Percentiles rank a stretch among this genome's conserved stretches.
These are phyloP conservation scores for Azemiops feae DNA, from an alignment of 2,113 vertebrate species.

Conservation along the genomic window DNA sequence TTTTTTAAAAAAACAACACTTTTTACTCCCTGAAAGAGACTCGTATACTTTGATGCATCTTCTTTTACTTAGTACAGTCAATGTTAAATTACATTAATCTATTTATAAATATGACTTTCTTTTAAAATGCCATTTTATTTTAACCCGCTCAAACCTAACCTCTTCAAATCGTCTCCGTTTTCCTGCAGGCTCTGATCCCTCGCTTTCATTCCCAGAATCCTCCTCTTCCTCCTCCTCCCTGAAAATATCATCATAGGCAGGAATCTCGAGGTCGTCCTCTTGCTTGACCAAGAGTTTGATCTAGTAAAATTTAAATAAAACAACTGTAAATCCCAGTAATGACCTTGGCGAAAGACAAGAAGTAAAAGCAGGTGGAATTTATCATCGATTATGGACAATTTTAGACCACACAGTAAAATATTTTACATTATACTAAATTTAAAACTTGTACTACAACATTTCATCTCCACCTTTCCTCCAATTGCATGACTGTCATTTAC, in stretches of 20 bases:
- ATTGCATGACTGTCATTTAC: neutral
- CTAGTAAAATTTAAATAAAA: constrained; percentile 63
- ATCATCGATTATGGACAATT: neutral
- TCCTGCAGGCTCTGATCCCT: constrained; percentile 84
- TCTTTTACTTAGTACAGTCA: neutral
- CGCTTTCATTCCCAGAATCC: constrained; percentile 83
- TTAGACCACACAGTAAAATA: neutral
- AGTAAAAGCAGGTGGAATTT: neutral
- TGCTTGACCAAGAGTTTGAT: constrained; percentile 94
- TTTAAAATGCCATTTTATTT: neutral
- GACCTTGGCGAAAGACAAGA: neutral
- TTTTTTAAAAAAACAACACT: neutral
- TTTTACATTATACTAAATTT: neutral
- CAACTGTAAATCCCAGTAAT: neutral
- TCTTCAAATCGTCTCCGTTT: constrained; percentile 91
- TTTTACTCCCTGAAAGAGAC: neutral
- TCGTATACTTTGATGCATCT: neutral
- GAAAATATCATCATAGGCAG: constrained; percentile 94
- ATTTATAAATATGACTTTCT: neutral
- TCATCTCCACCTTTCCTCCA: neutral
- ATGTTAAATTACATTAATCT: neutral
- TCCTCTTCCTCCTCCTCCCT: constrained; percentile 88
- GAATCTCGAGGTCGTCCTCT: constrained; percentile 88
- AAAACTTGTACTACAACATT: neutral
- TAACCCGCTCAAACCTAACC: constrained; percentile 57